A percentile compares a stretch with the other conserved stretches of the same genome.
Conservation (phyloP, 1,140 invertebrate genomes). For the Orchesella cincta region DNA sequence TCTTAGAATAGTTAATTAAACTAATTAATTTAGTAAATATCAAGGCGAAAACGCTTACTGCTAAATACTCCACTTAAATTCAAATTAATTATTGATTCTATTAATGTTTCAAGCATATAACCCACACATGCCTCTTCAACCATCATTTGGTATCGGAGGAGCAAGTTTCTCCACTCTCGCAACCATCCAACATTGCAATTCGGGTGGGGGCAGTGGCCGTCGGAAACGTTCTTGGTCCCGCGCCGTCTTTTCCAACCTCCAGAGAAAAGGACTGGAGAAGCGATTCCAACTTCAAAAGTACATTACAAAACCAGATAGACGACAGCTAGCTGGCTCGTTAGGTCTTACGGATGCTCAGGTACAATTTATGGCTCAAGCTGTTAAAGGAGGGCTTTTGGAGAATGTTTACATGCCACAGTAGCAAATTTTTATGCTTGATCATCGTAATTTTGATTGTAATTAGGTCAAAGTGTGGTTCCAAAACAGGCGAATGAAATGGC, state of each 20-base stretch:
- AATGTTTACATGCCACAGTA: too few relatives aligned
- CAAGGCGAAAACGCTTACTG: too few relatives aligned
- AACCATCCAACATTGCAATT: constrained; percentile 43
- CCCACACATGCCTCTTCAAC: neutral
- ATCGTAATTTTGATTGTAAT: constrained; percentile 49
- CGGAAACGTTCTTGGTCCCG: constrained; percentile 88
- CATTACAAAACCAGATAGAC: constrained; percentile 66
- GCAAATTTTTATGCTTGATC: too few relatives aligned
- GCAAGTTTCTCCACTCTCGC: constrained; percentile 35
- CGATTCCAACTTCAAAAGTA: constrained; percentile 68
- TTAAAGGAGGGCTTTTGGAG: too few relatives aligned
- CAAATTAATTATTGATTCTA: too few relatives aligned
- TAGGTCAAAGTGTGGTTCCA: constrained; percentile 93
- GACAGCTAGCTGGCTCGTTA: constrained; percentile 65
- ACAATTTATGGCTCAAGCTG: too few relatives aligned
- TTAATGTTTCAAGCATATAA: neutral
- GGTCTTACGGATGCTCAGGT: constrained; percentile 71
- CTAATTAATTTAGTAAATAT: too few relatives aligned
- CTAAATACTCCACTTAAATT: too few relatives aligned
- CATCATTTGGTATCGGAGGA: constrained; percentile 32
- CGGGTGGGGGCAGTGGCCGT: constrained; percentile 60
- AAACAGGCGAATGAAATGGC: constrained; percentile 91
- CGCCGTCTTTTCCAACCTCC: constrained; percentile 75
- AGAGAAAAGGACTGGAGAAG: constrained; percentile 66
- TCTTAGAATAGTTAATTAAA: too few relatives aligned